Conservation (phyloP, 2,888 invertebrate genomes). For the Metacarcinus magister region DNA sequence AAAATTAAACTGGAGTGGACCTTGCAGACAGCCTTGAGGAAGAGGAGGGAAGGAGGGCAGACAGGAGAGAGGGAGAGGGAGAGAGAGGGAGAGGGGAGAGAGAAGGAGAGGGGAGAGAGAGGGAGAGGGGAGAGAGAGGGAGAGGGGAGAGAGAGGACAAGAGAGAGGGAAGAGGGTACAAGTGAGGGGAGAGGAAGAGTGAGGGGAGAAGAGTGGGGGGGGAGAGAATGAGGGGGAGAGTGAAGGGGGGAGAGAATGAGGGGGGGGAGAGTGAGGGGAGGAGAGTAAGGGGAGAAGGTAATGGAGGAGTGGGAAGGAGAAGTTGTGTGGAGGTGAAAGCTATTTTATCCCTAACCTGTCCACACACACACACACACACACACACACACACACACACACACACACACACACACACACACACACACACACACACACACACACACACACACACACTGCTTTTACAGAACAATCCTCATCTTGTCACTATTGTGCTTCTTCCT, state of each 20-base stretch:
- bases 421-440: too few relatives aligned
- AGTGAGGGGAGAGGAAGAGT: too few relatives aligned
- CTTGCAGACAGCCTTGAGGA: not conserved
- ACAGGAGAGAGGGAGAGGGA: too few relatives aligned
- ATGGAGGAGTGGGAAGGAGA: not conserved
- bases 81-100: too few relatives aligned
- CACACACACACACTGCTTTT: not conserved
- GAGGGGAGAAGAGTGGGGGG: too few relatives aligned
- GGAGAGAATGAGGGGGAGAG: too few relatives aligned
- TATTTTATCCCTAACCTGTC: not conserved
- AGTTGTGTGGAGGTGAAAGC: not conserved
- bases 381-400: not conserved
- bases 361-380: not conserved
- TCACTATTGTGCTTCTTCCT: not conserved
- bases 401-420: not conserved
- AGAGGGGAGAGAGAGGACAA: too few relatives aligned
- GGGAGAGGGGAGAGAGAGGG: too few relatives aligned
- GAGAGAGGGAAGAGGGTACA: too few relatives aligned
- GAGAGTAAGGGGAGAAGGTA: not conserved
- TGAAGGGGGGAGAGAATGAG: too few relatives aligned
- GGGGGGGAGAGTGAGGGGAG: not conserved
- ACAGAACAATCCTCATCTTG: not conserved
- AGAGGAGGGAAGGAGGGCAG: not conserved
- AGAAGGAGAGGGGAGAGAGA: too few relatives aligned
- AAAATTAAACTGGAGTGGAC: not conserved